Conservation (phyloP, 2,888 invertebrate genomes). For the Craniophora ligustri region DNA sequence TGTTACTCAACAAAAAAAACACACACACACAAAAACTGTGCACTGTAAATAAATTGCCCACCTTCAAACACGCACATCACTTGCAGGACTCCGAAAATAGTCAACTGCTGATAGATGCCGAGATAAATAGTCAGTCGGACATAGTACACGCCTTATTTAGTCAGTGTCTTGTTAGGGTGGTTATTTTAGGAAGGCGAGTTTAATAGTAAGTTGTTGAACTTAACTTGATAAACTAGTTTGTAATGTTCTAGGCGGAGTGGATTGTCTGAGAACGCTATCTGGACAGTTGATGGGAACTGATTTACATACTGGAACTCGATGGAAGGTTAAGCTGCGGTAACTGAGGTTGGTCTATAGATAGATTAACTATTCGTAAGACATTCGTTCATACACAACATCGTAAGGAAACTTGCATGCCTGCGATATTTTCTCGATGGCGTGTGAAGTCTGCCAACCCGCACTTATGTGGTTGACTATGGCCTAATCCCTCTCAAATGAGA, state of each 20-base stretch:
- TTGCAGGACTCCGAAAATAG: constrained; percentile 45
- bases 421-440: too few relatives aligned
- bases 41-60: background rate
- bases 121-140: constrained; percentile 48
- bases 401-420: too few relatives aligned
- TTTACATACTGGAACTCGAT: constrained; percentile 23
- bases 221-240: constrained; percentile 26
- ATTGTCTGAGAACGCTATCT: constrained; percentile 2
- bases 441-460: too few relatives aligned
- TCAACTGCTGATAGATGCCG: constrained; percentile 41
- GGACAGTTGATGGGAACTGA: constrained; percentile 8
- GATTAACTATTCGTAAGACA: too few relatives aligned
- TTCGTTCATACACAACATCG: too few relatives aligned
- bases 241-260: background rate
- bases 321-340: too few relatives aligned
- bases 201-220: constrained; percentile 6
- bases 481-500: too few relatives aligned
- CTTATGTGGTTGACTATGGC: too few relatives aligned
- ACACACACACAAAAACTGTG: background rate
- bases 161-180: constrained; percentile 45
- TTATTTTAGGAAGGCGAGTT: constrained; percentile 49
- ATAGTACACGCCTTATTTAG: constrained; percentile 43
- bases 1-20: background rate
- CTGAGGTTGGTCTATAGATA: too few relatives aligned
- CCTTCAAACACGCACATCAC: background rate